Conservation (phyloP, 35 echinoderm and acorn worm genomes). For the Apostichopus japonicus region DNA sequence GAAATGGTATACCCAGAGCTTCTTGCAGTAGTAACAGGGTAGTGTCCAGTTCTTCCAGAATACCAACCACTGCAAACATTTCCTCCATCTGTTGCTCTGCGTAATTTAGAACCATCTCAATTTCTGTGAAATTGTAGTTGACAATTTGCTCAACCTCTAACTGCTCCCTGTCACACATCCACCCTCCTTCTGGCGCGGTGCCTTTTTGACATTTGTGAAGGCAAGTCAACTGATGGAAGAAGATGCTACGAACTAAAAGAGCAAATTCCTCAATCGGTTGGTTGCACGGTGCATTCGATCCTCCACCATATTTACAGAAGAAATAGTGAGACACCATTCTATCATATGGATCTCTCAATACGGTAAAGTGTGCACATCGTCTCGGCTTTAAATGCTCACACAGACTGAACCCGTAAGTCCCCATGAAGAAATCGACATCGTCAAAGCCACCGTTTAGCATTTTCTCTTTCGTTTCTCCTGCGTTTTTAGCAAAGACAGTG, state of each 20-base stretch:
- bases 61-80: constrained; percentile 19
- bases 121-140: background rate
- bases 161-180: background rate
- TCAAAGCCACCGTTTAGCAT: constrained; percentile 9
- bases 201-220: constrained; percentile 1
- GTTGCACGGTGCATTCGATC: constrained; percentile 27
- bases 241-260: background rate
- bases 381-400: background rate
- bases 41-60: constrained; percentile 30
- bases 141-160: constrained; percentile 5
- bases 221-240: constrained; percentile 30
- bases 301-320: constrained; percentile 44
- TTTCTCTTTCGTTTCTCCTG: background rate
- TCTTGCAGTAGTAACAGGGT: constrained; percentile 26
- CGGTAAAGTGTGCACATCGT: constrained; percentile 26
- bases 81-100: constrained; percentile 29
- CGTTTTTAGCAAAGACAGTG: background rate
- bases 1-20: constrained; percentile 13
- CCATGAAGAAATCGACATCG: constrained; percentile 5
- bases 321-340: background rate
- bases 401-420: background rate
- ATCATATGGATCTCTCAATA: constrained; percentile 11
- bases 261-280: constrained; percentile 24
- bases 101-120: background rate
- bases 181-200: background rate